Evolutionary conservation across 2,797 vertebrate genomes (phyloP), one percentile per base, ranked within the genome.

Genomic region (Acrocephalus scirpaceus): DNA sequence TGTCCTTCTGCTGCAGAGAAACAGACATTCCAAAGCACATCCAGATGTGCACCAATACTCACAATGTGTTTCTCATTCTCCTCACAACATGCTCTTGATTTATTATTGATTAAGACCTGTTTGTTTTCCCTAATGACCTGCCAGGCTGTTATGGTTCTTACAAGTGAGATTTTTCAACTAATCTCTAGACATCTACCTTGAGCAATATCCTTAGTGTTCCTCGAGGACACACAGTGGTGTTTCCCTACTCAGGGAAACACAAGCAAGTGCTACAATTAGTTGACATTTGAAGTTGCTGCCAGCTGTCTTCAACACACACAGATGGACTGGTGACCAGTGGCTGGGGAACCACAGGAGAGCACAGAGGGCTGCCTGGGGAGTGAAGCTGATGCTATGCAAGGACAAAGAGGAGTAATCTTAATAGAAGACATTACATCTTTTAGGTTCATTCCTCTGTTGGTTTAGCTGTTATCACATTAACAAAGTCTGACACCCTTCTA

Each of bases 11-110:
- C 40, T 91, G 20, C 4, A 0, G 4, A 88, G 84, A 93, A 85
- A 65, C 25, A 57, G 79, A 82, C 57, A 11, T 71, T 65, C 69
- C 62, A 94, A 95, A 96, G 94, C 76, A 93, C 78, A 96, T 90
- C 95, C 97, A 98, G 97, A 97, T 97, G 98, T 91, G 95, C 90
- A 93, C 72, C 66, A 96, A 94, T 85, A 95, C 88, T 96, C 50
- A 32, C 4, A 58, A 90, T 26, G 23, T 92, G 86, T 86, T 96
- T 96, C 94, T 86, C 92, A 90, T 97, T 95, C 89, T 88, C 73
- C 86, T 87, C 91, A 76, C 86, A 86, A 96, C 58, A 76, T 72
- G 51, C 25, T 87, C 66, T 94, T 94, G 42, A 96, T 97, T 96
- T 94, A 66, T 54, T 69, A 79, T 85, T 92, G 50, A 95, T 97